Evolutionary conservation across 2,113 vertebrate genomes (phyloP), one percentile per base, ranked within the genome.

Genomic region (Nansenia antarctica): DNA sequence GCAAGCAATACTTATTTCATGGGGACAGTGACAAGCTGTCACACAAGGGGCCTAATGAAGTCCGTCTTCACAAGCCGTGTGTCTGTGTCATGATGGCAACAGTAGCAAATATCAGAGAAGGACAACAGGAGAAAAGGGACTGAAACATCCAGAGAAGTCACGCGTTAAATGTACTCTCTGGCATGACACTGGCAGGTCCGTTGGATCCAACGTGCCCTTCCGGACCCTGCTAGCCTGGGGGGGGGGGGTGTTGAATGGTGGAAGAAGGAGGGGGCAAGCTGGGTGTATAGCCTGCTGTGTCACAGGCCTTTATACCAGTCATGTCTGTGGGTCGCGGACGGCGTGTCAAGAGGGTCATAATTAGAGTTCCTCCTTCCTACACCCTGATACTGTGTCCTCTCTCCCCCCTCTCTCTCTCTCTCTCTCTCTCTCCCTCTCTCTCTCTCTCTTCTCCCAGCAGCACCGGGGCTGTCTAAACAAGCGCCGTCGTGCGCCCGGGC

Each of bases 381-480:
- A 60, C 30, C 53, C 64, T 32, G 39, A 70, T 27, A 62, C 73
- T 53, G 12, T 20, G 15, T 8, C 30, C 35, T 39, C 65, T 57
- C 3, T 57, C 32, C 58, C 22, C 34, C 22, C 54, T 62, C 34
- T 58, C 9, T 67, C 18, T 65, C 8, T 49, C n/a, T 39, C 32
- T 9, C 34, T 52, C 30, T 31, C 54, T 45, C 15, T 52, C 22
- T 32, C 49, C 39, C n/a, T 29, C 29, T 5, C 22, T 54, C 52
- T 24, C 52, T 54, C 52, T 24, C 9, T 32, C 6, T 45, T 14
- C 22, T 24, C 22, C 52, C 9, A 78, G 80, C 64, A 68, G 75
- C 60, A 59, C 31, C 5, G 18, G 55, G 35, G 85, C 75, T 15
- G 76, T 49, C 2, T 78, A 87, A 90, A 86, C 60, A 88, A 82